Conservation (phyloP, 2,113 vertebrate species). For the Chlorocebus sabaeus region DNA sequence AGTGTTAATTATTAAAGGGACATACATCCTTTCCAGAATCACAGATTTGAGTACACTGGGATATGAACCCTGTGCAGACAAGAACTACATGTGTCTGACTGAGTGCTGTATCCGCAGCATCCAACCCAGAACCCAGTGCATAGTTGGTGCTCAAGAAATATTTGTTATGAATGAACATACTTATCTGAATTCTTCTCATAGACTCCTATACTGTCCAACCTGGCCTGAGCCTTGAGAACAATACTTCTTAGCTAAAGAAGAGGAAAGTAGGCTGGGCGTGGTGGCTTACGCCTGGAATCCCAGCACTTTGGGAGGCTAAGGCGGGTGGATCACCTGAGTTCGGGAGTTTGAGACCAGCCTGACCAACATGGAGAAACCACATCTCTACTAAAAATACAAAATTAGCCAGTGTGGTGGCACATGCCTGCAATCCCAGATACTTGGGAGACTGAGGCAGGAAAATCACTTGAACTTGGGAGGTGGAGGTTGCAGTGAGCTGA, state of each 20-base stretch:
- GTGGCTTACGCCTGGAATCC: too few relatives aligned
- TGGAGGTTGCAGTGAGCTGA: too few relatives aligned
- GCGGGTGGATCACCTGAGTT: too few relatives aligned
- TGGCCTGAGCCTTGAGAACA: background rate
- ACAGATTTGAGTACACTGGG: background rate
- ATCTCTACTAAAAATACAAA: too few relatives aligned
- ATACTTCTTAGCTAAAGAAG: background rate
- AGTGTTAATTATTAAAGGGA: background rate
- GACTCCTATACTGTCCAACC: background rate
- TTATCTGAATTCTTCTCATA: background rate
- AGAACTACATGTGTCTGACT: background rate
- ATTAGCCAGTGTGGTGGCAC: too few relatives aligned
- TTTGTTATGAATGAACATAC: background rate
- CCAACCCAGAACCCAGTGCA: background rate
- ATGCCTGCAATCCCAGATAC: too few relatives aligned
- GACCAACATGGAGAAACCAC: too few relatives aligned
- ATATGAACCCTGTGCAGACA: background rate
- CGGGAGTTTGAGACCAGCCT: too few relatives aligned
- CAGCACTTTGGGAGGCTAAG: too few relatives aligned
- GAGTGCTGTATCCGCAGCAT: background rate
- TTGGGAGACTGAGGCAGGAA: too few relatives aligned
- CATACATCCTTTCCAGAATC: background rate
- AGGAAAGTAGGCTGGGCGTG: accelerated
- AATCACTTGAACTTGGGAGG: too few relatives aligned
- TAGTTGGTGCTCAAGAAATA: background rate